phyloP scores from a whole-genome alignment of 1,140 invertebrate species.

The Formica selysi region DNA sequence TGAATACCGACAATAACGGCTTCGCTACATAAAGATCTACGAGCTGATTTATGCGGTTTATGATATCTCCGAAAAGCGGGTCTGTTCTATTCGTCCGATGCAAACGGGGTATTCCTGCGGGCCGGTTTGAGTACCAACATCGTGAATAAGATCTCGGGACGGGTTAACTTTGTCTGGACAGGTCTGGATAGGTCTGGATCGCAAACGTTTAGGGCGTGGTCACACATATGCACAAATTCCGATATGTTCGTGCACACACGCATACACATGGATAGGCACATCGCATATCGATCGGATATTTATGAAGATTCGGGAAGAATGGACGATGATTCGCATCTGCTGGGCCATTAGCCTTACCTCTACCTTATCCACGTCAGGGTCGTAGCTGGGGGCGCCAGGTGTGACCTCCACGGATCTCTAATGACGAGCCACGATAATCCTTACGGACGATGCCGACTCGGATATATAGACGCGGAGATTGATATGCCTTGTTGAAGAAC shows the following conservation, averaged over 20 bases:
- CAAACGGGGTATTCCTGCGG: conserved; percentile 24
- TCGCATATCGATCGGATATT: conserved; percentile 78
- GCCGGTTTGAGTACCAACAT: conserved; percentile 55
- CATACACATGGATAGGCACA: background rate
- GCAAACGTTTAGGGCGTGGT: conserved; percentile 51
- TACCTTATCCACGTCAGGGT: conserved; percentile 55
- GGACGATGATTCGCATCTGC: conserved; percentile 83
- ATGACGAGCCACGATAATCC: conserved; percentile 80
- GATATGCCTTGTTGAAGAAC: conserved; percentile 74
- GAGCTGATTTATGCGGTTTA: conserved; percentile 26
- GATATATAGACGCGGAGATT: conserved; percentile 67
- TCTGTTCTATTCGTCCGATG: conserved; percentile 1
- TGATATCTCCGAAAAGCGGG: conserved; percentile 27
- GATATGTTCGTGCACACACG: background rate
- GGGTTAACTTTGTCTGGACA: conserved; percentile 28
- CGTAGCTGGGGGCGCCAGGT: conserved; percentile 83
- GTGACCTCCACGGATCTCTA: conserved; percentile 82
- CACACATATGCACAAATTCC: conserved; percentile 7
- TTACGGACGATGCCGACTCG: conserved; percentile 49
- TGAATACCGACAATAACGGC: background rate
- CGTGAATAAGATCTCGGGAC: conserved; percentile 64
- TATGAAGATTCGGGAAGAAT: conserved; percentile 83
- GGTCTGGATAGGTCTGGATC: conserved; percentile 1
- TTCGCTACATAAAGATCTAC: background rate
- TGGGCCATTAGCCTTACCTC: conserved; percentile 75